These are phyloP conservation scores for Gonioctena quinquepunctata DNA, from an alignment of 1,140 invertebrate species.

Conservation along the genomic window DNA sequence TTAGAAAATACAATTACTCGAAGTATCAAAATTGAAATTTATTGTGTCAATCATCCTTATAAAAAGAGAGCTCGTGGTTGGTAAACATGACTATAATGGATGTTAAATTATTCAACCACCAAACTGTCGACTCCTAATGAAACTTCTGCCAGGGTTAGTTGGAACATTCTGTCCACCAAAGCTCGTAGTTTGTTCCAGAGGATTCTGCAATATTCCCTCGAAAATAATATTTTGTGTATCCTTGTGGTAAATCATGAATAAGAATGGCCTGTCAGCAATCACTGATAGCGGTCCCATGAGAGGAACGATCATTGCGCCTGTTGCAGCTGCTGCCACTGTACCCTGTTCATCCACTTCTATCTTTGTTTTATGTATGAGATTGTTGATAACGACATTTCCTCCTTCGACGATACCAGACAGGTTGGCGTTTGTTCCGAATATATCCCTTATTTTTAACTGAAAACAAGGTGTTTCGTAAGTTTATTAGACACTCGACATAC, in stretches of 20 bases:
- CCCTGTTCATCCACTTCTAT: slow-evolving; percentile 75
- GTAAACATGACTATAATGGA: neutral
- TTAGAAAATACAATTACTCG: too few species aligned
- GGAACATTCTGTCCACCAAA: neutral
- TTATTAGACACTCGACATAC: too few species aligned
- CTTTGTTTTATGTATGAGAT: slow-evolving; percentile 70
- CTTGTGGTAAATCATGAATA: slow-evolving; percentile 72
- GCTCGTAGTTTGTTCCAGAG: slow-evolving; percentile 35
- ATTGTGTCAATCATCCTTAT: neutral
- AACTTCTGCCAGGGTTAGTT: neutral
- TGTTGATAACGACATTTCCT: slow-evolving; percentile 59
- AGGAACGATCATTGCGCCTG: slow-evolving; percentile 64
- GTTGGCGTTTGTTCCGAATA: slow-evolving; percentile 66
- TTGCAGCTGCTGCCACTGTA: slow-evolving; percentile 70
- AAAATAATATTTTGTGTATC: slow-evolving; percentile 65
- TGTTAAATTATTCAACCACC: too few species aligned
- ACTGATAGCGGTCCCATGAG: slow-evolving; percentile 62
- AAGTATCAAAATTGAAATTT: too few species aligned
- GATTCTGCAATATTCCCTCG: slow-evolving; percentile 65
- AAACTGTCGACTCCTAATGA: neutral
- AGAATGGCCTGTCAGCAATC: slow-evolving; percentile 69
- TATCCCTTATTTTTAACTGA: slow-evolving; percentile 64
- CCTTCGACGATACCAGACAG: slow-evolving; percentile 63
- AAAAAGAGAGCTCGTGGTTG: neutral
- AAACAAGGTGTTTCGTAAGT: too few species aligned